phyloP scores from a whole-genome alignment of 2,797 vertebrate species.

The Rhinogobio ventralis region DNA sequence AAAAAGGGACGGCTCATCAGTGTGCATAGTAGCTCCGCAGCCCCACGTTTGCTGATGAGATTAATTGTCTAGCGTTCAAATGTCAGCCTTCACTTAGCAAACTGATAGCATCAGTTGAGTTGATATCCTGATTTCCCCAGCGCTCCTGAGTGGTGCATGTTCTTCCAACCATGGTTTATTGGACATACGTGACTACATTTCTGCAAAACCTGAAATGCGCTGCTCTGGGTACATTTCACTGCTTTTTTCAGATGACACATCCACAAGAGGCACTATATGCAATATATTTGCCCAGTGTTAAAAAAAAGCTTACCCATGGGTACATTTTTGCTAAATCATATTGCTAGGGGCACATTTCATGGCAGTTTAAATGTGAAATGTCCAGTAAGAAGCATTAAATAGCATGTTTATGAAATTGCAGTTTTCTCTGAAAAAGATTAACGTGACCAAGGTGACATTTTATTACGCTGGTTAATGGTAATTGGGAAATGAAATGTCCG shows the following conservation, averaged over 20 bases:
- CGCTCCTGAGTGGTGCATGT: not conserved
- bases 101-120: slow-evolving; percentile 2
- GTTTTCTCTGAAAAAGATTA: not conserved
- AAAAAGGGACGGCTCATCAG: not conserved
- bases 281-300: not conserved
- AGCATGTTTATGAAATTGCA: not conserved
- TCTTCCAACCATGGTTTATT: not conserved
- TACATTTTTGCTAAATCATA: not conserved
- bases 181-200: not conserved
- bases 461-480: not conserved
- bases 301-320: too few species aligned
- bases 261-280: not conserved
- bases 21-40: not conserved
- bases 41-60: not conserved
- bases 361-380: not conserved
- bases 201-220: not conserved
- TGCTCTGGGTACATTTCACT: not conserved
- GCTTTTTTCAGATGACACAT: not conserved
- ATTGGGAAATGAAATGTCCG: not conserved
- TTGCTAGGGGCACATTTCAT: too few species aligned
- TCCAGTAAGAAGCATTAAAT: not conserved
- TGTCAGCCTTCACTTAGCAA: slow-evolving; percentile 8
- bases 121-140: slow-evolving; percentile 4
- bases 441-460: not conserved
- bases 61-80: not conserved